Base-by-base conservation (phyloP, 2,888 invertebrate genomes). In the Hirtodrosophila alboralis region DNA sequence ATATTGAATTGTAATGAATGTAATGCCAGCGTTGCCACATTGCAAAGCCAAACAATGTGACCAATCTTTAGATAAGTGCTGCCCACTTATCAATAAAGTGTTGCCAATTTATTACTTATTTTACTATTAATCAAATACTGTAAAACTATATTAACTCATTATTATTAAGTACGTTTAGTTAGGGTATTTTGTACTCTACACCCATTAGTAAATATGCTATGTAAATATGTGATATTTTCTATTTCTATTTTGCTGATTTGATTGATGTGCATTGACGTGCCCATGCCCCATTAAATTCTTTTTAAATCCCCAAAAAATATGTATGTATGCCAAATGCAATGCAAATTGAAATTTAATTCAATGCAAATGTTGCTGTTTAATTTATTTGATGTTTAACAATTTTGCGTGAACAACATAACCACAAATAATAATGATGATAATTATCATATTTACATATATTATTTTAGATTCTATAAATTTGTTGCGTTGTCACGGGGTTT, bases 231-330 rank as follows among this genome's bases (percentile, higher is more conserved):
- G 28, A n/a, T 23, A 56, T 51, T 62, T 61, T 41, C 52, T 31
- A 33, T 51, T 77, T 66, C 30, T 58, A 53, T 63, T n/a, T 48
- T 37, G 44, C 31, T n/a, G 41, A 62, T 57, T 64, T 79, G 86
- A 79, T 79, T 86, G 81, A 79, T 85, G 84, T 53, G 34, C 49
- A 69, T 77, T 73, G 69, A 84, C 69, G 59, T 66, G 54, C 48
- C 59, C 60, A 63, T 68, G 78, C 56, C 73, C 57, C 80, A 83
- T 83, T 85, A 85, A 78, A 44, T 78, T 52, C 5, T 16, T 33
- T 56, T 78, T 33, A 61, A 75, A 63, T 59, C 27, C 48, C n/a
- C n/a, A n/a, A n/a, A 33, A 36, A 62, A 61, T 54, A n/a, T n/a
- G n/a, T 48, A 34, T 70, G 60, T 36, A 53, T 28, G 33, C 34